Percentiles rank a stretch among this genome's conserved stretches.
Conservation (phyloP, 2,888 invertebrate species). For the Diploptera punctata region DNA sequence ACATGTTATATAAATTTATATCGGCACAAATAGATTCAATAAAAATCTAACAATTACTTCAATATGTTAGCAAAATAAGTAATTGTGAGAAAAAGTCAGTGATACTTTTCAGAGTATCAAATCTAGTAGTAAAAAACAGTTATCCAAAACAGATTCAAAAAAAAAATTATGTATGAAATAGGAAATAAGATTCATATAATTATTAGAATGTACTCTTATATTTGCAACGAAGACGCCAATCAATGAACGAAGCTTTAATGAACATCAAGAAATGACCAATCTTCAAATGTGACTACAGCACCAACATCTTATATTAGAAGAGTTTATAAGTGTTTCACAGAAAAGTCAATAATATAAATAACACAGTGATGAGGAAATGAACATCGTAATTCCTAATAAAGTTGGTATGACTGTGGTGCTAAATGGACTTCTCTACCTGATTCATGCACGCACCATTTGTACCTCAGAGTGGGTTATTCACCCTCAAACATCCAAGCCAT, state of each 20-base stretch:
- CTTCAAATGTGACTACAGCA: background rate
- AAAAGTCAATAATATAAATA: background rate
- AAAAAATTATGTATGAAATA: too few species aligned
- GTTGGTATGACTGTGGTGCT: slow-evolving; percentile 14
- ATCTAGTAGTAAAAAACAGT: too few species aligned
- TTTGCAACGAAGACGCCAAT: background rate
- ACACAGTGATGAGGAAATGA: background rate
- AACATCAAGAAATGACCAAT: background rate
- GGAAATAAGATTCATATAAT: too few species aligned
- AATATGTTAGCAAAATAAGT: too few species aligned
- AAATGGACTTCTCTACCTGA: background rate
- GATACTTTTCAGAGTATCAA: too few species aligned
- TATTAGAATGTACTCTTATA: slow-evolving; percentile 19
- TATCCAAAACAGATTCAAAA: too few species aligned
- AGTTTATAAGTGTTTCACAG: slow-evolving; percentile 21
- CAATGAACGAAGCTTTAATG: slow-evolving; percentile 5
- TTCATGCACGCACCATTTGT: background rate
- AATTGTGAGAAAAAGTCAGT: too few species aligned
- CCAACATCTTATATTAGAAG: background rate
- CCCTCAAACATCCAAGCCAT: background rate
- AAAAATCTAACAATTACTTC: too few species aligned
- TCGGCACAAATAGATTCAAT: too few species aligned
- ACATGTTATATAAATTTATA: too few species aligned
- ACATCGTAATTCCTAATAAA: background rate
- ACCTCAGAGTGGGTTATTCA: slow-evolving; percentile 3